Conservation (phyloP, 2,113 vertebrate species). For the Narcine bancroftii region DNA sequence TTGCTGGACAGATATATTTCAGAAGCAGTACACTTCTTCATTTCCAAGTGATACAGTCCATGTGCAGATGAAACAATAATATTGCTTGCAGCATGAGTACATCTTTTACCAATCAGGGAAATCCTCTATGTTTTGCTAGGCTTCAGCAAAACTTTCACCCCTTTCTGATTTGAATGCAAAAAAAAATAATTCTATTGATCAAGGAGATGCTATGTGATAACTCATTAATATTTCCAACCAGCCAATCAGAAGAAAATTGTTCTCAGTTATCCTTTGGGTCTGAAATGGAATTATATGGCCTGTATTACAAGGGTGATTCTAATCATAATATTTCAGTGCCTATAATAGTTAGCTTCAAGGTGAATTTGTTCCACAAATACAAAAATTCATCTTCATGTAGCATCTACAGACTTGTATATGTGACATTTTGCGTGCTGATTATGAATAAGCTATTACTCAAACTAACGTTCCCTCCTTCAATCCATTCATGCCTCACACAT, state of each 20-base stretch:
- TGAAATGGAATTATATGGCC: neutral
- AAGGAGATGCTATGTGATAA: neutral
- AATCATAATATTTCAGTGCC: neutral
- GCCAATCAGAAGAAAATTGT: neutral
- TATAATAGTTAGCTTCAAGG: neutral
- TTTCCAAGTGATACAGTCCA: neutral
- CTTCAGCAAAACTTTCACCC: neutral
- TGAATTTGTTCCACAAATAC: neutral
- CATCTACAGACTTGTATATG: neutral
- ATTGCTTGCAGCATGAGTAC: neutral
- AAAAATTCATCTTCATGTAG: neutral
- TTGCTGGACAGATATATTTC: neutral
- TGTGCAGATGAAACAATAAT: neutral
- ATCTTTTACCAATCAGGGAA: neutral
- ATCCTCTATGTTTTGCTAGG: neutral
- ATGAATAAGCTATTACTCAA: too few relatives aligned
- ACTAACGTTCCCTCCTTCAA: too few relatives aligned
- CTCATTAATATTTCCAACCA: neutral
- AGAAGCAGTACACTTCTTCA: neutral
- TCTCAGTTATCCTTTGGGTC: neutral
- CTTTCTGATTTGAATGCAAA: neutral
- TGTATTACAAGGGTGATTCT: neutral
- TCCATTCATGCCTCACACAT: too few relatives aligned
- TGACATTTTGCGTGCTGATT: too few relatives aligned
- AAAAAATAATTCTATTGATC: neutral